Base-by-base conservation (phyloP, 1,140 invertebrate species). In the Aphaenogaster rudis region DNA sequence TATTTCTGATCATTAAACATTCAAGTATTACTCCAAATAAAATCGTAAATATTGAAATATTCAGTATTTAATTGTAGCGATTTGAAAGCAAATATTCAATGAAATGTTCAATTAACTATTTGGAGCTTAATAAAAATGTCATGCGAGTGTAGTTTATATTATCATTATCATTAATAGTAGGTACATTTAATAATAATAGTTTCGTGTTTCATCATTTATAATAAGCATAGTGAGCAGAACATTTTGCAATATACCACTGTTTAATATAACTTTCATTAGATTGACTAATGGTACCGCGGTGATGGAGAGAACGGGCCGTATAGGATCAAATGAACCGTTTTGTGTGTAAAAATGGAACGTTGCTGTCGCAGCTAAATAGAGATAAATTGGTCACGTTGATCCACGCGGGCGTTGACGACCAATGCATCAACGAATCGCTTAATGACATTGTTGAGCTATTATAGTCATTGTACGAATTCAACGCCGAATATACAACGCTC, bases 361-460 rank as follows among this genome's bases (percentile, higher is more conserved):
- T 84, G 57, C 54, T 74, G 69, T 84, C 54, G 80, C 33, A 76
- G 33, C 28, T 74, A 84, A 84, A 74, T 84, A 74, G 42, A 84
- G 80, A 84, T 74, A 84, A 84, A 84, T 84, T 84, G 57, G 54
- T 84, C 69, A 74, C 57, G 86, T 59, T 86, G 74, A 90, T 77
- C 48, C 50, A n/a, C 45, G 57, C 80, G 3, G n/a, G 82, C 28
- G 89, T 79, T 90, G 81, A 88, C 79, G 89, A 86, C 79, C 80
- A 54, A 77, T 86, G 78, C 69, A 64, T 66, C 57, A 52, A 71
- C 86, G 77, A 86, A 86, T 86, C 81, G 90, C 82, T 91, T 91
- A 91, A 91, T 91, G 89, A 91, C 78, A 90, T 88, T 85, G 87
- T 59, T 84, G 36, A 54, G 80, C 88, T 72, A 90, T 90, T 90